These are phyloP conservation scores for Mythimna pallens DNA, from an alignment of 2,888 invertebrate genomes.

Conservation along the genomic window DNA sequence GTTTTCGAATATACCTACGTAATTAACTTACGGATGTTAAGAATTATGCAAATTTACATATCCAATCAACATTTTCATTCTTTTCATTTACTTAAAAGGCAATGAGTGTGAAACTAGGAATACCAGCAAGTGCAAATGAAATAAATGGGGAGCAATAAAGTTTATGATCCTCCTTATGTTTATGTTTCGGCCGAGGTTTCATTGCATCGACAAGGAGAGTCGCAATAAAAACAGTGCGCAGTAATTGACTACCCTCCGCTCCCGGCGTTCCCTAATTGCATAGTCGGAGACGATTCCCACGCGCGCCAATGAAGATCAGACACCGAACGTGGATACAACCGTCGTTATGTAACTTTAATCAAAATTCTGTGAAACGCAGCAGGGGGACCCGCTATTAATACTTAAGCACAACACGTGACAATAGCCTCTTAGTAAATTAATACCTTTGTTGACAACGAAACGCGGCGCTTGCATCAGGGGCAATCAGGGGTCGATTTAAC, in stretches of 20 bases:
- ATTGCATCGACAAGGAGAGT: conserved; percentile 78
- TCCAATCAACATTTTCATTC: conserved; percentile 31
- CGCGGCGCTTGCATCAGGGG: conserved; percentile 29
- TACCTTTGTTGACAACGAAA: conserved; percentile 57
- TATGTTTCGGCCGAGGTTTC: conserved; percentile 71
- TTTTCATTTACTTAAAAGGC: conserved; percentile 22
- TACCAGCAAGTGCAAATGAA: conserved; percentile 31
- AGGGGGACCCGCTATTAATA: conserved; percentile 57
- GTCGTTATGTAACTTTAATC: conserved; percentile 81
- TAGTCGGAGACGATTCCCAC: conserved; percentile 85
- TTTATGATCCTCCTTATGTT: conserved; percentile 56
- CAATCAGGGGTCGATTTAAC: conserved; percentile 35
- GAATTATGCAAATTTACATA: conserved; percentile 28
- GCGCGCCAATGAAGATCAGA: conserved; percentile 77
- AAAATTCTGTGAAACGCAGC: conserved; percentile 78
- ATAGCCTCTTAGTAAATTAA: conserved; percentile 61
- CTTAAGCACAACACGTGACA: conserved; percentile 55
- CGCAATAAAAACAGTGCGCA: conserved; percentile 84
- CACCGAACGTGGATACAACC: conserved; percentile 68
- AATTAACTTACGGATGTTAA: conserved; percentile 34
- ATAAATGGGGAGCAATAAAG: conserved; percentile 47
- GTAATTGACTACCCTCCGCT: conserved; percentile 85
- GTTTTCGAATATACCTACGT: conserved; percentile 7
- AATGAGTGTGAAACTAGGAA: conserved; percentile 33
- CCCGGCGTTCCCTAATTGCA: conserved; percentile 87